Evolutionary conservation across 2,888 invertebrate genomes (phyloP).

Genomic region (Cremastinae sp.): DNA sequence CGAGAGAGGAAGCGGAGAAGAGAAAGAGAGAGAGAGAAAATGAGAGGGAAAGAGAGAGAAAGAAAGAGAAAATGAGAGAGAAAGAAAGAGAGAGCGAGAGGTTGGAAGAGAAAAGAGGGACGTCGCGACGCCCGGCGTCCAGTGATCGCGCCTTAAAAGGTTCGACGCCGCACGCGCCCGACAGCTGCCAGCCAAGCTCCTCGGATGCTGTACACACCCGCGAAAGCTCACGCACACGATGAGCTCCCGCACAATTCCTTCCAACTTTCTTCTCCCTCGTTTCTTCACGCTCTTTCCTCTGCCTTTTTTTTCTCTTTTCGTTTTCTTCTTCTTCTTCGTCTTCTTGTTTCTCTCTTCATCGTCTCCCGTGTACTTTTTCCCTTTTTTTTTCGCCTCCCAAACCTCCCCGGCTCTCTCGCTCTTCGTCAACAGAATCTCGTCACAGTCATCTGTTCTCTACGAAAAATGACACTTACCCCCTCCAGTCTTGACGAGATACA

Average conservation of each 20-base stretch:
- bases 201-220: slow-evolving; percentile 28
- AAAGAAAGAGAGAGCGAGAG: slow-evolving; percentile 16
- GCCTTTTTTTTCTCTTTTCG: slow-evolving; percentile 33
- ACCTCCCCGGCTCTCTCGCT: slow-evolving; percentile 8
- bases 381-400: slow-evolving; percentile 5
- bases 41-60: slow-evolving; percentile 28
- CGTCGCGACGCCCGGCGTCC: slow-evolving; percentile 79
- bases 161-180: slow-evolving; percentile 80
- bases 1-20: background rate
- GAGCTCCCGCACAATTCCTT: slow-evolving; percentile 41
- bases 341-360: slow-evolving; percentile 19
- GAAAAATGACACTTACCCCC: slow-evolving; percentile 33
- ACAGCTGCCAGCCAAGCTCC: slow-evolving; percentile 75
- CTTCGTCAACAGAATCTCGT: slow-evolving; percentile 29
- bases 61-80: slow-evolving; percentile 22
- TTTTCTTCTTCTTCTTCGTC: slow-evolving; percentile 24
- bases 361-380: slow-evolving; percentile 19
- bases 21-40: slow-evolving; percentile 11
- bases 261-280: slow-evolving; percentile 40
- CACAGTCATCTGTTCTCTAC: slow-evolving; percentile 21
- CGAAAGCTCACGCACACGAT: slow-evolving; percentile 10
- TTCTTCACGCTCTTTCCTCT: slow-evolving; percentile 47
- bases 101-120: slow-evolving; percentile 68
- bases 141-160: slow-evolving; percentile 80
- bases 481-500: slow-evolving; percentile 1